A percentile compares a stretch with the other conserved stretches of the same genome.
These are phyloP conservation scores for Syndactyla subalaris DNA, from an alignment of 2,797 vertebrate genomes.

Conservation along the genomic window DNA sequence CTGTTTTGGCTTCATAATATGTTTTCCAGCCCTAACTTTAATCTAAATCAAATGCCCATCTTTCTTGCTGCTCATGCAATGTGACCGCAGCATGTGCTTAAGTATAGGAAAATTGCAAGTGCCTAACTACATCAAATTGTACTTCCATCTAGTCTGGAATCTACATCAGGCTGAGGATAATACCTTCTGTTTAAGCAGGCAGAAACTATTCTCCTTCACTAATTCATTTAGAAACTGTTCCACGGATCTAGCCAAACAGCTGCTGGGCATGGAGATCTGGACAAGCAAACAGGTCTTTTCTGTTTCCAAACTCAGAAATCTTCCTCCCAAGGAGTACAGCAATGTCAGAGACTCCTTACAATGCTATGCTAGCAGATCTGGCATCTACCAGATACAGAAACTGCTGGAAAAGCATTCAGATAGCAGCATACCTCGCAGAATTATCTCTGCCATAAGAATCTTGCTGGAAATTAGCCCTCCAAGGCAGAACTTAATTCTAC, in stretches of 20 bases:
- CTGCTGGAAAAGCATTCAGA: not conserved
- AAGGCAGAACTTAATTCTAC: not conserved
- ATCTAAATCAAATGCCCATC: slow-evolving; percentile 65
- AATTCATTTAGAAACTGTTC: slow-evolving; percentile 46
- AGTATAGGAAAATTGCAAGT: slow-evolving; percentile 57
- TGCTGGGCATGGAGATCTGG: slow-evolving; percentile 26
- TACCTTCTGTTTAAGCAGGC: slow-evolving; percentile 48
- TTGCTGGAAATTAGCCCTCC: not conserved
- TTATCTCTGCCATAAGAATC: not conserved
- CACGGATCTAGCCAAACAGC: slow-evolving; percentile 15
- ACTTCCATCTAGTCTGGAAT: slow-evolving; percentile 54
- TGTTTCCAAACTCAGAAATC: not conserved
- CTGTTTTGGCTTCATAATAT: slow-evolving; percentile 43
- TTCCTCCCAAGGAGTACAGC: not conserved
- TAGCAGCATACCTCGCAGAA: not conserved
- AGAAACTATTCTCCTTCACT: slow-evolving; percentile 27
- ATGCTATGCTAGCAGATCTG: not conserved
- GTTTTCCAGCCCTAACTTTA: slow-evolving; percentile 52
- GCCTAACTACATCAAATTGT: slow-evolving; percentile 38
- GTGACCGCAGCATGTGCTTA: slow-evolving; percentile 9
- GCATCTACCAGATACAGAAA: not conserved
- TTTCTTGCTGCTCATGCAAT: slow-evolving; percentile 35
- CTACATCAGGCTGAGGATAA: slow-evolving; percentile 44
- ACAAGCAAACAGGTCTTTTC: slow-evolving; percentile 26
- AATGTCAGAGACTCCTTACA: not conserved